Evolutionary conservation across 2,888 invertebrate genomes (phyloP).

Genomic region (Philonicus albiceps): DNA sequence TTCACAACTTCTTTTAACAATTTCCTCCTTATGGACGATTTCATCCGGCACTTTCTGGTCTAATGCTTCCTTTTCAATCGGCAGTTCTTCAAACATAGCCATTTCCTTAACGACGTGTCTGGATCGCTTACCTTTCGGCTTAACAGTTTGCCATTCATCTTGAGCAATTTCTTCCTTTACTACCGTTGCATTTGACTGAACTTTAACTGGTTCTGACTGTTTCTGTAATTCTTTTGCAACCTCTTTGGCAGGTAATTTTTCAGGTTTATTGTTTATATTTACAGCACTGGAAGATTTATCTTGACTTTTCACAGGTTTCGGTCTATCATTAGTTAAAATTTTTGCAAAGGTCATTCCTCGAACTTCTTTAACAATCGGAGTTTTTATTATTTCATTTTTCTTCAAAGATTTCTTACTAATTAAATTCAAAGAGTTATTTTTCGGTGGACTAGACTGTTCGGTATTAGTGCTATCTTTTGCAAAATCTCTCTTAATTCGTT

Average conservation of each 20-base stretch:
- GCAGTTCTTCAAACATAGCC: neutral
- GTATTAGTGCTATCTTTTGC: neutral
- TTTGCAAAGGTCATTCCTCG: conserved; percentile 46
- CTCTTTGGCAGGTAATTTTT: conserved; percentile 21
- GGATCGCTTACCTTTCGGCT: conserved; percentile 46
- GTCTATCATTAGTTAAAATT: conserved; percentile 40
- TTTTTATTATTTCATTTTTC: neutral
- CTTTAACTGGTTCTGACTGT: neutral
- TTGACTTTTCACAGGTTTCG: neutral
- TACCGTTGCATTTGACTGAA: neutral
- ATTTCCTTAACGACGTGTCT: neutral
- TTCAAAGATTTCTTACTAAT: conserved; percentile 1
- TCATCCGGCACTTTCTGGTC: neutral
- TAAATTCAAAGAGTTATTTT: neutral
- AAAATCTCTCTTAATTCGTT: conserved; percentile 43
- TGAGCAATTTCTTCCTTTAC: neutral
- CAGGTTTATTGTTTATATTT: neutral
- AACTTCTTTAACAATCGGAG: neutral
- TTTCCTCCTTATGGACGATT: neutral
- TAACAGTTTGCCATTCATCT: conserved; percentile 47
- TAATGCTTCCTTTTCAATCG: neutral
- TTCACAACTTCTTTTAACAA: neutral
- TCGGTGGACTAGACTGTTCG: neutral
- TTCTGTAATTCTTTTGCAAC: neutral
- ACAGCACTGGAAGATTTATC: neutral